These are phyloP conservation scores for Elephas maximus DNA, from an alignment of 2,113 vertebrate species.

Conservation along the genomic window DNA sequence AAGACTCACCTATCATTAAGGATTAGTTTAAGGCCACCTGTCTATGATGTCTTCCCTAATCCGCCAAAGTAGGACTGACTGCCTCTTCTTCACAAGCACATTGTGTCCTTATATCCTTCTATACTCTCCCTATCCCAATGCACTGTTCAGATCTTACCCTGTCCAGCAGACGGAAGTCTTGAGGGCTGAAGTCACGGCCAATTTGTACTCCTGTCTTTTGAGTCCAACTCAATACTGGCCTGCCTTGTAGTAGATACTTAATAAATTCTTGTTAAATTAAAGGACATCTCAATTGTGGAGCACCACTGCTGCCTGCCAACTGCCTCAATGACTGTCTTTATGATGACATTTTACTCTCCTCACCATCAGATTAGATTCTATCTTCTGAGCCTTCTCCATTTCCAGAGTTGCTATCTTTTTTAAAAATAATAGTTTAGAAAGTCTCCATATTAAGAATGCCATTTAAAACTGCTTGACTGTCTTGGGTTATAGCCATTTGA, in stretches of 20 bases:
- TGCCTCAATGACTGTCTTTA: neutral
- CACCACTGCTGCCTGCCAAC: neutral
- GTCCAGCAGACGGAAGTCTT: neutral
- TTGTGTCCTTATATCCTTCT: neutral
- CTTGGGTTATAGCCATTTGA: constrained; percentile 83
- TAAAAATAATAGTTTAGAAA: constrained; percentile 68
- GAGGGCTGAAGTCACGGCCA: neutral
- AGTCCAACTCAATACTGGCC: neutral
- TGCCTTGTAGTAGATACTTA: neutral
- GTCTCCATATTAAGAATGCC: constrained; percentile 73
- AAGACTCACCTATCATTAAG: neutral
- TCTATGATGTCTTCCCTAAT: neutral
- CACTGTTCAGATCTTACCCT: neutral
- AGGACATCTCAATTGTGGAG: neutral
- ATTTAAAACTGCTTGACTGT: constrained; percentile 82
- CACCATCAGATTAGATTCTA: neutral
- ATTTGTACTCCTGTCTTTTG: neutral
- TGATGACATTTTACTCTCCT: constrained; percentile 43
- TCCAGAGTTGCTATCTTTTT: constrained; percentile 21
- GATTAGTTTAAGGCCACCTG: neutral
- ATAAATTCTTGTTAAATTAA: constrained; percentile 44
- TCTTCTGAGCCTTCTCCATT: constrained; percentile 3
- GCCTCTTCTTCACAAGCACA: neutral
- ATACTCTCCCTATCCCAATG: neutral
- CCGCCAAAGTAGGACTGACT: neutral